Conservation (phyloP, 2,888 invertebrate species). For the Heterodera filipjevi region DNA sequence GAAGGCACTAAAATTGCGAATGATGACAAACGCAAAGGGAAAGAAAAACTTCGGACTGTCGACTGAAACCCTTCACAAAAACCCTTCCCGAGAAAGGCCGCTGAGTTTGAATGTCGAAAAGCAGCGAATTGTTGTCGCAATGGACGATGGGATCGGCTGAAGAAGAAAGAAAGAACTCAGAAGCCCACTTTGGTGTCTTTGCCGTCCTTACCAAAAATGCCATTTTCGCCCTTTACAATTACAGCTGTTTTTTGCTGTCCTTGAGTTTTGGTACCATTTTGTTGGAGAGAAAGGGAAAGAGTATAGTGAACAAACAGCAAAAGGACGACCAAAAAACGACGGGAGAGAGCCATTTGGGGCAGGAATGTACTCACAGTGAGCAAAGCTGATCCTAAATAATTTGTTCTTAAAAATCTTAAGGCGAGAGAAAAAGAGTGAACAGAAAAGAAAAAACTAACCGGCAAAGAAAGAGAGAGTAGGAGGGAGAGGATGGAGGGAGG, state of each 20-base stretch:
- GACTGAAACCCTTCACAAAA: constrained; percentile 61
- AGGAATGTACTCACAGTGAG: too few species aligned
- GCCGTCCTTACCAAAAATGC: not conserved
- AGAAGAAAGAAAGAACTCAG: too few species aligned
- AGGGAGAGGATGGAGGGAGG: too few species aligned
- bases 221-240: not conserved
- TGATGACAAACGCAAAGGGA: constrained; percentile 2
- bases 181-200: not conserved
- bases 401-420: too few species aligned
- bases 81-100: constrained; percentile 60
- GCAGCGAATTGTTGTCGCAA: constrained; percentile 57
- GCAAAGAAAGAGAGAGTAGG: too few species aligned
- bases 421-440: too few species aligned
- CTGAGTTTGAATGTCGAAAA: constrained; percentile 54
- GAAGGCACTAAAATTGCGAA: constrained; percentile 19
- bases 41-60: constrained; percentile 36
- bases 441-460: too few species aligned
- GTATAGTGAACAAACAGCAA: not conserved
- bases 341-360: not conserved
- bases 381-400: too few species aligned
- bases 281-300: not conserved
- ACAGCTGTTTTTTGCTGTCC: not conserved
- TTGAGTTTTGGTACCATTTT: not conserved
- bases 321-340: not conserved
- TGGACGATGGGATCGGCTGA: constrained; percentile 59